Evolutionary conservation across 2,888 invertebrate genomes (phyloP).

Genomic region (Hylaea fasciaria): DNA sequence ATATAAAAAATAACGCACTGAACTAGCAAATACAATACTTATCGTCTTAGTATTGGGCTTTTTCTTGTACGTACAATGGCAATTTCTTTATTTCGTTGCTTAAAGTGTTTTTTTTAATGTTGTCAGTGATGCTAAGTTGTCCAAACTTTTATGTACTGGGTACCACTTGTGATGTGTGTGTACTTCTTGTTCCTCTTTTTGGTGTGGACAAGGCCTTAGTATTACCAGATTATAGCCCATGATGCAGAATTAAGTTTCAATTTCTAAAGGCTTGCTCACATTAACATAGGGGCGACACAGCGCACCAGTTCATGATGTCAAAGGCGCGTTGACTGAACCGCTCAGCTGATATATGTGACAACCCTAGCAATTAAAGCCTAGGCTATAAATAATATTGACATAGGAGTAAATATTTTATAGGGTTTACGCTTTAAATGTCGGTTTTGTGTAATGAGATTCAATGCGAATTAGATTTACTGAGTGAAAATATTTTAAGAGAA

Average conservation of each 20-base stretch:
- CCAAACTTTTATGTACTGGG: too few relatives aligned
- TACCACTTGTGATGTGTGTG: background rate
- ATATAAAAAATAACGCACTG: too few relatives aligned
- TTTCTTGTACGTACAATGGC: too few relatives aligned
- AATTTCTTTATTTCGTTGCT: too few relatives aligned
- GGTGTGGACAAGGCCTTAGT: constrained; percentile 48
- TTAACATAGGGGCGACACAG: constrained; percentile 48
- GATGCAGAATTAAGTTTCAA: constrained; percentile 61
- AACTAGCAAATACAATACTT: too few relatives aligned
- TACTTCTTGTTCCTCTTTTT: background rate
- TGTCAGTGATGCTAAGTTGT: too few relatives aligned
- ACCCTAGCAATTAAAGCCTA: constrained; percentile 55
- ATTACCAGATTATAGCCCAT: constrained; percentile 50
- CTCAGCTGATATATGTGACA: constrained; percentile 59
- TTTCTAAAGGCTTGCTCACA: constrained; percentile 57
- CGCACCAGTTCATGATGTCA: constrained; percentile 52
- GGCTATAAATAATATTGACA: constrained; percentile 59
- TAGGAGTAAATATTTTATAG: constrained; percentile 41
- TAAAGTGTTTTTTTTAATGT: too few relatives aligned
- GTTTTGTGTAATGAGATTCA: constrained; percentile 6
- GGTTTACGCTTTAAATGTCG: constrained; percentile 25
- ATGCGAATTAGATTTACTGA: constrained; percentile 22
- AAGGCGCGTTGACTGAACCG: constrained; percentile 53
- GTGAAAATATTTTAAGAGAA: constrained; percentile 8
- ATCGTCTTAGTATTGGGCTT: too few relatives aligned